Evolutionary conservation across 2,797 vertebrate genomes (phyloP), one percentile per base, ranked within the genome.

Genomic region (Balearica regulorum): DNA sequence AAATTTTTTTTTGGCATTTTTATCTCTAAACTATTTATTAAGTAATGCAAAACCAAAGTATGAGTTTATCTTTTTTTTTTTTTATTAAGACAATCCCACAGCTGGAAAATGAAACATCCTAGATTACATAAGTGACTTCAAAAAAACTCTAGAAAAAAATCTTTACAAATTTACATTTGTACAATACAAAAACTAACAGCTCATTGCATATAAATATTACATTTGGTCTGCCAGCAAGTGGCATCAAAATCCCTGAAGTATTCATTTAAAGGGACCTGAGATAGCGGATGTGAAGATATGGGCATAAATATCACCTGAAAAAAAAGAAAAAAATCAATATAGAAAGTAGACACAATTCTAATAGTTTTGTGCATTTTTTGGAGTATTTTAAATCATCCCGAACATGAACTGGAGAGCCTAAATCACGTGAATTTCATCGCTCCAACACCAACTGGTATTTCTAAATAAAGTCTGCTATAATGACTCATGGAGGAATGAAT

Each of bases 201-300:
- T 97, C 93, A 97, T 98, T 98, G 98, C 98, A 98, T 98, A 98
- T 98, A 98, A 98, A 98, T 97, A 97, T 97, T 98, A 97, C 98
- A 98, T 98, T 98, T 98, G 97, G 97, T 98, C 98, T 98, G 97
- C 97, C 96, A 95, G 92, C 95, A 75, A 49, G 90, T 92, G 97
- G 95, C 97, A 98, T 97, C 96, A 98, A 98, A 97, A 97, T 98
- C 97, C 97, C 98, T 98, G 98, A 98, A 98, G 95, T 96, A 94
- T 96, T 98, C 97, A 97, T 97, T 97, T 97, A 98, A 96, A 98
- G 97, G 97, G 94, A 98, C 97, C 97, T 98, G 97, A 98, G 97
- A 97, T 96, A 97, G 93, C 81, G 7, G 97, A 96, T 95, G 44
- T 97, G 97, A 97, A 95, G 96, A 91, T 96, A 97, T 95, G 91